phyloP scores from a whole-genome alignment of 2,113 vertebrate species.

The Hemichromis elongatus region DNA sequence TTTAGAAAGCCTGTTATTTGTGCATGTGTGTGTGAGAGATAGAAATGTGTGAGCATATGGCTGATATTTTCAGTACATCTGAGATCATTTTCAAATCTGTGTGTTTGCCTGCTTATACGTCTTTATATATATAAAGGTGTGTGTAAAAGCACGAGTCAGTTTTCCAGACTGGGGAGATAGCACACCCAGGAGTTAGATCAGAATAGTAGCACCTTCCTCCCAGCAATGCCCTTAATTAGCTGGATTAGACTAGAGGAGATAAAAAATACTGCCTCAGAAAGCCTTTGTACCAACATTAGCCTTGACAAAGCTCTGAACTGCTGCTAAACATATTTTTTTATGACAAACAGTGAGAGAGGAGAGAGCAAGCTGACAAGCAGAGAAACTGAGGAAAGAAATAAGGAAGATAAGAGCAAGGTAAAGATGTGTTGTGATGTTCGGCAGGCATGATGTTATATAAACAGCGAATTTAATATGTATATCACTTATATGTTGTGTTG shows the following conservation, averaged over 20 bases:
- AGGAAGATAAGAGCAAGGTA: background rate
- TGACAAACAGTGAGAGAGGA: background rate
- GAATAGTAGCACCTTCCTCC: slow-evolving; percentile 61
- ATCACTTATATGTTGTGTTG: background rate
- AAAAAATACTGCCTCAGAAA: slow-evolving; percentile 36
- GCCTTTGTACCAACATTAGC: slow-evolving; percentile 42
- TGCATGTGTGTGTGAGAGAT: background rate
- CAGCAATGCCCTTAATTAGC: slow-evolving; percentile 68
- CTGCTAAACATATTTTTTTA: slow-evolving; percentile 28
- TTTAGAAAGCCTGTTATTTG: background rate
- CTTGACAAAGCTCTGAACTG: slow-evolving; percentile 22
- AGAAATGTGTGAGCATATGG: background rate
- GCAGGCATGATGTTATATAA: background rate
- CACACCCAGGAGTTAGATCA: slow-evolving; percentile 49
- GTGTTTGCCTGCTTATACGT: background rate
- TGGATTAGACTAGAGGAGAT: slow-evolving; percentile 55
- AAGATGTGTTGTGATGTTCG: background rate
- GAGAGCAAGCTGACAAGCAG: background rate
- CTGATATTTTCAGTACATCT: background rate
- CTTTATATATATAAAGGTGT: background rate
- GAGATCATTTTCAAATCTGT: background rate
- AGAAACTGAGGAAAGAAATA: background rate
- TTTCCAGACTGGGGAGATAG: slow-evolving; percentile 37
- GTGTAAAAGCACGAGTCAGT: slow-evolving; percentile 22
- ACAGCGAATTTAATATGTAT: background rate